Conservation (phyloP, 1,140 invertebrate genomes). For the Sitophilus oryzae region DNA sequence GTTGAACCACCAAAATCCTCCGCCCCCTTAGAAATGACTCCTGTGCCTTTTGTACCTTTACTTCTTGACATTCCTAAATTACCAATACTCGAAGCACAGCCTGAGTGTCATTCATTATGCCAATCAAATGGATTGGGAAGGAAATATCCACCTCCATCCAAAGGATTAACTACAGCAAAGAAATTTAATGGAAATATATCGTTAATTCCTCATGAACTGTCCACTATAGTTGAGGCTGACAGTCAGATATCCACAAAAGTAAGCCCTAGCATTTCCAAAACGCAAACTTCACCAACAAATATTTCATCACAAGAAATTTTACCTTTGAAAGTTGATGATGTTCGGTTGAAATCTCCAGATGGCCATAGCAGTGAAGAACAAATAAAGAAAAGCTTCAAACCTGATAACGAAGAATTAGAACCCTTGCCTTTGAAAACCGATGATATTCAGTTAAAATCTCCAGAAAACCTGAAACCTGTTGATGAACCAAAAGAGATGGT, state of each 20-base stretch:
- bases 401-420: too few relatives aligned
- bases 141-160: slow-evolving; percentile 37
- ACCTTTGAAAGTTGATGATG: slow-evolving; percentile 10
- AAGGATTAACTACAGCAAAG: slow-evolving; percentile 26
- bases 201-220: slow-evolving; percentile 54
- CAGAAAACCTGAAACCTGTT: not conserved
- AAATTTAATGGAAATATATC: slow-evolving; percentile 42
- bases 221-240: slow-evolving; percentile 56
- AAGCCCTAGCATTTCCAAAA: slow-evolving; percentile 24
- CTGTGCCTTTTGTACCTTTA: slow-evolving; percentile 25
- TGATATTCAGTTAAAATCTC: not conserved
- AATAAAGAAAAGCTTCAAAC: not conserved
- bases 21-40: not conserved
- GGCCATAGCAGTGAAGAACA: not conserved
- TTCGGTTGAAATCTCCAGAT: not conserved
- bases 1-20: not conserved
- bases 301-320: slow-evolving; percentile 2
- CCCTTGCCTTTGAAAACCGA: too few relatives aligned
- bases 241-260: slow-evolving; percentile 33
- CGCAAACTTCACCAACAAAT: not conserved
- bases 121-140: slow-evolving; percentile 6
- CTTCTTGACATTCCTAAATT: slow-evolving; percentile 37
- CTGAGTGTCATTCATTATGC: not conserved
- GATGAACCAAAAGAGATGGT: not conserved
- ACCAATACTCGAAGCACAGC: slow-evolving; percentile 31